A percentile compares a stretch with the other conserved stretches of the same genome.
Conservation (phyloP, 2,797 vertebrate genomes). For the Propithecus deckenii region DNA sequence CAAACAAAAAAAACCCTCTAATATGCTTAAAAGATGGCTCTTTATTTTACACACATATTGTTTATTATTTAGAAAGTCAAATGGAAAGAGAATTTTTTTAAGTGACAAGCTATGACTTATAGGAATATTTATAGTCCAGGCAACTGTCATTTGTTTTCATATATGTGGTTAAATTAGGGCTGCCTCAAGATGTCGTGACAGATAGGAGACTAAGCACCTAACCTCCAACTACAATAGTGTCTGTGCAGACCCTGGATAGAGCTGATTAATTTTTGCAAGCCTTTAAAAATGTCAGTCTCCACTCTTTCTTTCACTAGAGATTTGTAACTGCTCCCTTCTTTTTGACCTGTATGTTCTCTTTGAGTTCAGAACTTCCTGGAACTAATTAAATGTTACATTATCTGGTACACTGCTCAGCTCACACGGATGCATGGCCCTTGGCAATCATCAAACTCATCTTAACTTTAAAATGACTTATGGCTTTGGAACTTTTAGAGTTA, state of each 20-base stretch:
- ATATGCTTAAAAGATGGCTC: neutral
- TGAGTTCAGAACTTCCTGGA: neutral
- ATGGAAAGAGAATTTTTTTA: neutral
- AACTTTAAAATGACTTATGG: slow-evolving; percentile 31
- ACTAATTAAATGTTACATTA: neutral
- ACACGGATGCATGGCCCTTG: neutral
- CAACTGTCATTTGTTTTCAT: neutral
- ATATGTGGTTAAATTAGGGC: neutral
- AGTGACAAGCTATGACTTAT: neutral
- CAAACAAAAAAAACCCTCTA: neutral
- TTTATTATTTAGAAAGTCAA: neutral
- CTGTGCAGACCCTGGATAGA: neutral
- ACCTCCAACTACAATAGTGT: neutral
- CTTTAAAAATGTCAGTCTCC: neutral
- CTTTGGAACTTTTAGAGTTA: slow-evolving; percentile 26
- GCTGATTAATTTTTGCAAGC: neutral
- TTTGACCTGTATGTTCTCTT: neutral
- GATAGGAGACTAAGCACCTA: neutral
- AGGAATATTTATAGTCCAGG: neutral
- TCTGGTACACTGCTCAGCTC: neutral
- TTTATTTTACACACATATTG: neutral
- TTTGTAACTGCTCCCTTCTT: neutral
- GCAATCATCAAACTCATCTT: neutral
- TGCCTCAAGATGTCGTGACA: neutral
- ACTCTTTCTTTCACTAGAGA: neutral